Evolutionary conservation across 2,113 vertebrate species (phyloP), one percentile per base, ranked within the genome.

Genomic region (Rynchops niger): DNA sequence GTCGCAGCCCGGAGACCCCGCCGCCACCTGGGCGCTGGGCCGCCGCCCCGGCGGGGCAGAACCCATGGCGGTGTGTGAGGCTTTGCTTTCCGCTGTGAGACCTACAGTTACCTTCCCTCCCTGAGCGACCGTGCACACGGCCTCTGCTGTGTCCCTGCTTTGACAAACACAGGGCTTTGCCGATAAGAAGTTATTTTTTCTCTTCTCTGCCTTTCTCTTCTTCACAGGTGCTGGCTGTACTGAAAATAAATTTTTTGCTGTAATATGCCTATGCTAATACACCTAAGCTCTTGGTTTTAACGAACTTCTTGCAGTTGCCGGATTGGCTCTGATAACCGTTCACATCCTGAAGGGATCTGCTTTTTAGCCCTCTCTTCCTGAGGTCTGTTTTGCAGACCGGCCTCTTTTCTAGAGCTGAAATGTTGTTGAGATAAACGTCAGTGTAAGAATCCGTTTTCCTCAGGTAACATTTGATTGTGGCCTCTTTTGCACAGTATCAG

Each of bases 211-310:
- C 7, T 1, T 29, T 15, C 2, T 29, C 12, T 16, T 42, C 42
- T 42, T 15, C 3, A 5, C 47, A 6, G 12, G 6, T 63, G 11
- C 29, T 9, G 34, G 38, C 13, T 36, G 7, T 21, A 5, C 23
- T 5, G 42, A 23, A 40, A 12, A 13, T 1, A 36, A 17, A 8
- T 5, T 29, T 63, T 63, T 5, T 38, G 8, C 22, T 85, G 15
- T 17, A 26, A 2, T 13, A 2, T 3, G 0, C 7, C 2, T 26
- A 1, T 38, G 52, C 23, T 52, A 8, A 3, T 18, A 6, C 19
- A 5, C 7, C 2, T 20, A 3, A 50, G 8, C 13, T 12, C 29
- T 36, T 40, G 19, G 18, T 26, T 78, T 66, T 53, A 32, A 66
- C 47, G 15, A 4, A 5, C 11, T 49, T 23, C 3, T 38, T 20